These are phyloP conservation scores for Thelaira solivaga DNA, from an alignment of 2,888 invertebrate genomes.

Conservation along the genomic window DNA sequence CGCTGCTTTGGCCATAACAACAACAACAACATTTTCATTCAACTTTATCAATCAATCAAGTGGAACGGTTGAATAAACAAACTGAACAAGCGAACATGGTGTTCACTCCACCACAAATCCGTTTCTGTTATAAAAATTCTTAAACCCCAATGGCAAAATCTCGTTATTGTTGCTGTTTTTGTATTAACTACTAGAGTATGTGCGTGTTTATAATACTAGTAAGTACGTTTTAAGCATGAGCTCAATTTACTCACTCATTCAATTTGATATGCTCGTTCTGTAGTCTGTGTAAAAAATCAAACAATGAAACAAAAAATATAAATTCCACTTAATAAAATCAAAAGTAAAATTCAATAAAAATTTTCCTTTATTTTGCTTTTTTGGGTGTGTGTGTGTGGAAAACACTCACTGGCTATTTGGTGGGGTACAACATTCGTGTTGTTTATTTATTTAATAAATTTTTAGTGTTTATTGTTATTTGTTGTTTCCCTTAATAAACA, in stretches of 20 bases:
- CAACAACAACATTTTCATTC: constrained; percentile 15
- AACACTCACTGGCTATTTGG: too few relatives aligned
- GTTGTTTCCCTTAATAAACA: too few relatives aligned
- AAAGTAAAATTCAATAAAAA: constrained; percentile 30
- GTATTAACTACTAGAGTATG: not conserved
- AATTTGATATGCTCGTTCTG: constrained; percentile 5
- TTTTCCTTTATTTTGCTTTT: too few relatives aligned
- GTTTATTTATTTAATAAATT: too few relatives aligned
- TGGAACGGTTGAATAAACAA: too few relatives aligned
- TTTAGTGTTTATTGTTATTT: too few relatives aligned
- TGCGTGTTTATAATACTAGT: constrained; percentile 4
- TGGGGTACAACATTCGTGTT: too few relatives aligned
- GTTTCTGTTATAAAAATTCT: constrained; percentile 13
- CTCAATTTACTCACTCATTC: constrained; percentile 20
- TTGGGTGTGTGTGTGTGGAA: too few relatives aligned
- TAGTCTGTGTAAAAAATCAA: constrained; percentile 17
- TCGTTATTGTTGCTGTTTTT: not conserved
- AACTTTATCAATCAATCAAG: constrained; percentile 47
- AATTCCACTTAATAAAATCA: constrained; percentile 28
- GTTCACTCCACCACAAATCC: constrained; percentile 52
- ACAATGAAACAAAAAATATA: constrained; percentile 26
- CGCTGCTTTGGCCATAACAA: too few relatives aligned
- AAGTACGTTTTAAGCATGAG: constrained; percentile 6
- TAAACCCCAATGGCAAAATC: not conserved
- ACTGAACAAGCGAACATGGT: too few relatives aligned